phyloP scores from a whole-genome alignment of 2,888 invertebrate species.

The Volucella inanis region DNA sequence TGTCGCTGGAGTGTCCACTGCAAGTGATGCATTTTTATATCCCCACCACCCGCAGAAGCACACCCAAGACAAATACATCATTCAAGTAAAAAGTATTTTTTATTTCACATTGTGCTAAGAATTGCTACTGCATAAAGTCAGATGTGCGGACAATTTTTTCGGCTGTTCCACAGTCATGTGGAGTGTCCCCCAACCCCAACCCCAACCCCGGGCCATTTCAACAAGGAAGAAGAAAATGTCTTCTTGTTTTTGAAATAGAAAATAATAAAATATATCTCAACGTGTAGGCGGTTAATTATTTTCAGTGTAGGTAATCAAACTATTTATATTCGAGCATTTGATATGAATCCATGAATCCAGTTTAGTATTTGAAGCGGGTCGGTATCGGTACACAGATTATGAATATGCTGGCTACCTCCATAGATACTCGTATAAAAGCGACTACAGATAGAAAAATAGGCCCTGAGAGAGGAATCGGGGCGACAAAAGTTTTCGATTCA shows the following conservation, averaged over 20 bases:
- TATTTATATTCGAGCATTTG: conserved; percentile 74
- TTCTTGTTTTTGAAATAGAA: conserved; percentile 72
- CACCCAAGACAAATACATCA: conserved; percentile 23
- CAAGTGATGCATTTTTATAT: conserved; percentile 42
- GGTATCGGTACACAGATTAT: conserved; percentile 37
- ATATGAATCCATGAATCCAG: conserved; percentile 52
- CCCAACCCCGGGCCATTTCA: conserved; percentile 10
- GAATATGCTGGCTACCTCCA: conserved; percentile 23
- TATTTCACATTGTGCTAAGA: conserved; percentile 49
- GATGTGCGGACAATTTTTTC: conserved; percentile 44
- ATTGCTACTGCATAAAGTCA: conserved; percentile 34
- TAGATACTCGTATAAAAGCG: conserved; percentile 4
- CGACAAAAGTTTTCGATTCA: conserved; percentile 69
- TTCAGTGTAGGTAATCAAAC: conserved; percentile 76
- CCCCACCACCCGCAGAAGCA: conserved; percentile 17
- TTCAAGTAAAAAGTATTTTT: conserved; percentile 54
- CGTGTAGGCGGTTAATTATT: conserved; percentile 75
- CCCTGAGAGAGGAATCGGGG: conserved; percentile 26
- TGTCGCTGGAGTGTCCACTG: conserved; percentile 29
- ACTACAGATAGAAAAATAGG: not conserved
- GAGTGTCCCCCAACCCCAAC: conserved; percentile 13
- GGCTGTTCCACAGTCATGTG: conserved; percentile 31
- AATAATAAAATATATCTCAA: conserved; percentile 73
- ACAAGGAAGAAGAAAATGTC: conserved; percentile 24
- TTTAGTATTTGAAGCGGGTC: conserved; percentile 49